Evolutionary conservation across 1,140 invertebrate genomes (phyloP), one percentile per base, ranked within the genome.

Genomic region (Trigoniulus corallinus): DNA sequence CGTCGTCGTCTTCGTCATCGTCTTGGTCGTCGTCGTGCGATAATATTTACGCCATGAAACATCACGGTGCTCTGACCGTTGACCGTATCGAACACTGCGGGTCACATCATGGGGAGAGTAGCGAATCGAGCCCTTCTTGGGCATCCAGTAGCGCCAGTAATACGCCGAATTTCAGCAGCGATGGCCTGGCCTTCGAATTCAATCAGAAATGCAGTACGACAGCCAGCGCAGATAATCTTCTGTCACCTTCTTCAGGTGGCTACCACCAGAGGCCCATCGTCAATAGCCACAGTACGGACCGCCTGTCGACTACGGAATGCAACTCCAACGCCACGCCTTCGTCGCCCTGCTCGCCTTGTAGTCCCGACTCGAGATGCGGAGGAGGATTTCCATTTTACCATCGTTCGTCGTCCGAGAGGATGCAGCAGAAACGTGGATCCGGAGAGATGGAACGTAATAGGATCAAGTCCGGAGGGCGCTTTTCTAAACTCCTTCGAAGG

Each of bases 401-500:
- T 21, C 42, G 42, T 7, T 7, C 4, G 4, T 44, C 42, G 18
- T 4, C 42, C 4, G 44, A 47, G 18, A 26, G 44, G 3, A 51
- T 46, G 23, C 22, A 47, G 24, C n/a, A 46, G 7, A 47, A 47
- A 29, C 45, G 44, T 15, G 41, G 50, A 20, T 46, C 42, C 2
- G 40, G 18, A 18, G 41, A 45, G 10, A 37, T 26, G 18, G n/a
- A 15, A n/a, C 10, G 10, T 2, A 40, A 34, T 29, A 4, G 21
- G 7, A 24, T 4, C 25, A n/a, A 10, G 3, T 10, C 23, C 22
- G 3, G 15, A 13, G n/a, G 24, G 21, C 47, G 47, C 18, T 23
- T 27, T 10, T 7, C 48, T 25, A 21, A 63, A 25, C 63, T 67
- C 3, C 49, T 69, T 25, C 52, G 66, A 25, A 51, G 67, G 18